phyloP scores from a whole-genome alignment of 2,797 vertebrate genomes.

The Pyrocephalus nanus region DNA sequence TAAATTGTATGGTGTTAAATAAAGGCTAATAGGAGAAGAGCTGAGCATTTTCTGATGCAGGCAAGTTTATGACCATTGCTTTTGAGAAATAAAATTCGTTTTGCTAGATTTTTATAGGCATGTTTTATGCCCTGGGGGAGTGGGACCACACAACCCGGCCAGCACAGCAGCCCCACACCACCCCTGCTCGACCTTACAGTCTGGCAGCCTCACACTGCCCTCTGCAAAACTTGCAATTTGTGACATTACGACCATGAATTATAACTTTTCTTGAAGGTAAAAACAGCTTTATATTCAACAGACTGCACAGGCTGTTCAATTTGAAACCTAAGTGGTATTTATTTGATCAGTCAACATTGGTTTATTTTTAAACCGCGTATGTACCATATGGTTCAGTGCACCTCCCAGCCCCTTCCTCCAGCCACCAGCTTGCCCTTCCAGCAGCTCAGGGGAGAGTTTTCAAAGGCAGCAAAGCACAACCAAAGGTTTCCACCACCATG shows the following conservation, averaged over 20 bases:
- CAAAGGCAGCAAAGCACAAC: neutral
- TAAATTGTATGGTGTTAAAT: constrained; percentile 40
- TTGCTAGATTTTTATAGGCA: constrained; percentile 26
- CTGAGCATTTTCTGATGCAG: neutral
- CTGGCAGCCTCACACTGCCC: neutral
- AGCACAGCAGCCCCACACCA: neutral
- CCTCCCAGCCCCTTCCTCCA: neutral
- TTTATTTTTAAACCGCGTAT: constrained; percentile 24
- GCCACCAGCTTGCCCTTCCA: constrained; percentile 18
- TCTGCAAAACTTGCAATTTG: neutral
- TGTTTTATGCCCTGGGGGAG: neutral
- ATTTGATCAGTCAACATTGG: constrained; percentile 46
- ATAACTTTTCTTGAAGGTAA: constrained; percentile 52
- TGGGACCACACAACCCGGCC: fast-evolving
- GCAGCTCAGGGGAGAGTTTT: neutral
- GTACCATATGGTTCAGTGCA: constrained; percentile 25
- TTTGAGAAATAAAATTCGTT: constrained; percentile 44
- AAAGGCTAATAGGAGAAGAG: constrained; percentile 42
- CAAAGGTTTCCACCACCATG: neutral
- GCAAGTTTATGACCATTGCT: neutral
- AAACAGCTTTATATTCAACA: constrained; percentile 52
- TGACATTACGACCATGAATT: constrained; percentile 30
- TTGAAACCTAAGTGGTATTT: constrained; percentile 48
- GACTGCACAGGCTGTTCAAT: constrained; percentile 27
- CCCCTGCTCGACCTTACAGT: neutral